Evolutionary conservation across 2,113 vertebrate species (phyloP), one percentile per base, ranked within the genome.

Genomic region (Oryzias javanicus): DNA sequence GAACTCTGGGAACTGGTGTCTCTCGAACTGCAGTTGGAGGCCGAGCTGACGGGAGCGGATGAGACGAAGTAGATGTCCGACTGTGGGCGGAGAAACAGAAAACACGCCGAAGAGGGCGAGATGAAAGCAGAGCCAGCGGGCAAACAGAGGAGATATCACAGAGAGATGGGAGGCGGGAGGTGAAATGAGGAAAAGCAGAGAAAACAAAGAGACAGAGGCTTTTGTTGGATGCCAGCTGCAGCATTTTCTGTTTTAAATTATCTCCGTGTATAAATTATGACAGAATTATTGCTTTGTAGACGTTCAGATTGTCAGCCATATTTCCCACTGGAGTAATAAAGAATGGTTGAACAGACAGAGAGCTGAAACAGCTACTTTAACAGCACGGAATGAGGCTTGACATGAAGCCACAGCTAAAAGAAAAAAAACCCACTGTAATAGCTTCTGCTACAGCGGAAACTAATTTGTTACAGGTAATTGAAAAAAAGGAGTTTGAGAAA

Each of bases 11-110:
- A 94, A 64, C 91, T 95, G 78, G 92, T 90, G 74, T 95, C 94
- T 85, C 93, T 94, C n/a, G 94, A 97, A 72, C 92, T 96, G 89
- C 91, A 91, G 80, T 91, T 92, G 55, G 94, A 96, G 4, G 93
- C 92, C 53, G 91, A 93, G 8, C 84, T 93, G 81, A 93, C 91
- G 1, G 95, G 87, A 3, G 94, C 88, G 5, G 94, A 89, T 0
- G 96, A 96, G 61, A 94, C 92, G 80, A 98, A 99, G 87, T 97
- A 99, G 87, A 99, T 98, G 79, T 99, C 97, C 2, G 95, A 98
- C 96, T 99, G 88, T 42, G 86, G 83, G 50, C 57, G 80, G 55
- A 81, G 70, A 64, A 64, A 57, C 20, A 71, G 57, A 42, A n/a
- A 20, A 25, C 47, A 63, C 1, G 5, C 2, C 24, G 22, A 58